phyloP scores from a whole-genome alignment of 2,888 invertebrate genomes.

The Vanessa cardui region DNA sequence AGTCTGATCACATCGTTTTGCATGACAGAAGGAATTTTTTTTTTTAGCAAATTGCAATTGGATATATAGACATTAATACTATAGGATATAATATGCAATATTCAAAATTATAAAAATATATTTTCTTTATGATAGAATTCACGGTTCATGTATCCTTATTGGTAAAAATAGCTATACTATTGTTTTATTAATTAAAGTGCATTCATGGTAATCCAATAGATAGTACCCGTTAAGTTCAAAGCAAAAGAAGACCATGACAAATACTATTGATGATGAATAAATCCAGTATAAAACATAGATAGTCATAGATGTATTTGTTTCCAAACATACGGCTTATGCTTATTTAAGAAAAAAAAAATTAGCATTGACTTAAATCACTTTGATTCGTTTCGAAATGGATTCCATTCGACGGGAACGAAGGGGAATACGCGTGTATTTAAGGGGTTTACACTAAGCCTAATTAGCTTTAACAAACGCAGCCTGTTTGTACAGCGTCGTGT shows the following conservation, averaged over 20 bases:
- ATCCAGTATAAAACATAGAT: too few relatives aligned
- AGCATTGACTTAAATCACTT: slow-evolving; percentile 8
- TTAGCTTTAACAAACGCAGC: slow-evolving; percentile 61
- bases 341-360: neutral
- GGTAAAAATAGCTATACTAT: too few relatives aligned
- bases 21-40: neutral
- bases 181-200: too few relatives aligned
- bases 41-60: neutral
- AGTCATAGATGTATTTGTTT: too few relatives aligned
- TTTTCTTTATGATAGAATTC: too few relatives aligned
- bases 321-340: too few relatives aligned
- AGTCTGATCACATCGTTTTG: neutral
- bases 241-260: too few relatives aligned
- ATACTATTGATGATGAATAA: too few relatives aligned
- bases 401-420: slow-evolving; percentile 3
- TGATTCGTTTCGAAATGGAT: slow-evolving; percentile 20
- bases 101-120: neutral
- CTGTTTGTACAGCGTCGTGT: slow-evolving; percentile 53
- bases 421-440: slow-evolving; percentile 37
- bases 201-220: too few relatives aligned
- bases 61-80: neutral
- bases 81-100: neutral
- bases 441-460: slow-evolving; percentile 55
- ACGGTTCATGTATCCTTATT: too few relatives aligned
- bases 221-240: too few relatives aligned